phyloP scores from a whole-genome alignment of 2,888 invertebrate species.

The Boloria selene region DNA sequence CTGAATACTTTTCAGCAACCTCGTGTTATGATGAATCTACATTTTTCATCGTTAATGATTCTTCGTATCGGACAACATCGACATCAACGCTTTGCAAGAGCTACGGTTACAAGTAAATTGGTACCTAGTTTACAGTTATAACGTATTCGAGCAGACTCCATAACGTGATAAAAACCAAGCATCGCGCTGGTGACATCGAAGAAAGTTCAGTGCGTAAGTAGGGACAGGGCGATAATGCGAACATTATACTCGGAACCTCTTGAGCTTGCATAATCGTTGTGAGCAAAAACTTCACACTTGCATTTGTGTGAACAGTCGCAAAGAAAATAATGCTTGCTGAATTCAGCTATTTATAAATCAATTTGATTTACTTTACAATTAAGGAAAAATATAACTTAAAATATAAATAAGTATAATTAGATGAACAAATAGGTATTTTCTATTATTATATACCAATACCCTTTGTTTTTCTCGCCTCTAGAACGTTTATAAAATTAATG shows the following conservation, averaged over 20 bases:
- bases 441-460: too few relatives aligned
- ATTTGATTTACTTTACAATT: neutral
- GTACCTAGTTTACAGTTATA: constrained; percentile 11
- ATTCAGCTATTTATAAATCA: constrained; percentile 4
- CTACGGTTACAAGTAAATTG: constrained; percentile 9
- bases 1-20: neutral
- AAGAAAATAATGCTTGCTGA: constrained; percentile 13
- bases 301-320: constrained; percentile 36
- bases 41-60: too few relatives aligned
- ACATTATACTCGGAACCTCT: constrained; percentile 76
- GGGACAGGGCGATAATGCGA: constrained; percentile 73
- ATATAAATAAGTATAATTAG: too few relatives aligned
- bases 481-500: too few relatives aligned
- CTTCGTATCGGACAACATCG: neutral
- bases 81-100: neutral
- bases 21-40: too few relatives aligned
- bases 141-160: constrained; percentile 16
- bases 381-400: too few relatives aligned
- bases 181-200: constrained; percentile 35
- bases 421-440: too few relatives aligned
- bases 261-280: constrained; percentile 72
- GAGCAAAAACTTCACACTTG: constrained; percentile 67
- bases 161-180: constrained; percentile 24
- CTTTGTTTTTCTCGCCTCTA: too few relatives aligned
- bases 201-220: constrained; percentile 61